Percentiles rank a stretch among this genome's conserved stretches.
Conservation (phyloP, 2,113 vertebrate genomes). For the Pogonocichla stellata region DNA sequence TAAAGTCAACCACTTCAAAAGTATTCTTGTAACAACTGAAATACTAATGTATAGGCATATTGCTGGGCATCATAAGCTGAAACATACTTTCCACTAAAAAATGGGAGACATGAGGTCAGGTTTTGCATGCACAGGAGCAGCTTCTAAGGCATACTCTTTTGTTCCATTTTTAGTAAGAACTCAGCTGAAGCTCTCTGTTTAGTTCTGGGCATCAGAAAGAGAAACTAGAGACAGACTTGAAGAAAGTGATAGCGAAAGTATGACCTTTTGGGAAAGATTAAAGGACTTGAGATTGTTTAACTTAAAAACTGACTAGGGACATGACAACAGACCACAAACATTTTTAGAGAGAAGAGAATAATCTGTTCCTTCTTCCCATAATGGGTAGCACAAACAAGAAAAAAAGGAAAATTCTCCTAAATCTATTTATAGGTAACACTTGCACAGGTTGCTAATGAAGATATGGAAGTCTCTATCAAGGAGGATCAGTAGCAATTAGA, state of each 20-base stretch:
- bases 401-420: background rate
- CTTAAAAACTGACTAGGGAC: background rate
- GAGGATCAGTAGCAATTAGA: background rate
- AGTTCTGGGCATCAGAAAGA: background rate
- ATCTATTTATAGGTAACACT: background rate
- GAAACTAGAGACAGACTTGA: background rate
- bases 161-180: background rate
- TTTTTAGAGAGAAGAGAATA: background rate
- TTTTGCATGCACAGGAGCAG: background rate
- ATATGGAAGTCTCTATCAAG: background rate
- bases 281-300: background rate
- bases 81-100: background rate
- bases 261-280: background rate
- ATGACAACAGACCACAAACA: background rate
- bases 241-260: background rate
- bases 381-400: background rate
- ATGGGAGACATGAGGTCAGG: background rate
- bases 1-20: background rate
- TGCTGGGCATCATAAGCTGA: background rate
- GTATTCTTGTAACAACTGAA: background rate
- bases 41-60: background rate
- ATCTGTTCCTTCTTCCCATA: background rate
- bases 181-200: background rate
- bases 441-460: background rate
- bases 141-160: background rate